Evolutionary conservation across 2,113 vertebrate genomes (phyloP).

Genomic region (Platysternon megacephalum): DNA sequence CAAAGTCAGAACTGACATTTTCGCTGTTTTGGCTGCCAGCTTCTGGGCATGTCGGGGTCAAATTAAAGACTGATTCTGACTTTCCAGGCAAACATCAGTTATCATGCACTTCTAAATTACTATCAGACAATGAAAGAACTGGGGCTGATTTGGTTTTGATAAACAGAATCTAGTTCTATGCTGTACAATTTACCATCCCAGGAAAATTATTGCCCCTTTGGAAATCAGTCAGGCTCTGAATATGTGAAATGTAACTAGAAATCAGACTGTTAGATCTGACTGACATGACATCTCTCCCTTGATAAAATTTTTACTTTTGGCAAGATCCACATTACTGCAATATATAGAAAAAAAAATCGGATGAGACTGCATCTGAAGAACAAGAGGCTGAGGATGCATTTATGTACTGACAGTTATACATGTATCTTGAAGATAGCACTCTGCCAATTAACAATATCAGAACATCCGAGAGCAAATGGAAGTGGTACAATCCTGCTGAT

Average conservation of each 20-base stretch:
- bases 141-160: background rate
- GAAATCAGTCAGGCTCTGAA: constrained; percentile 3
- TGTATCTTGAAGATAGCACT: background rate
- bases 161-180: constrained; percentile 24
- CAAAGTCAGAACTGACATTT: background rate
- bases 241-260: background rate
- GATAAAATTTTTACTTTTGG: constrained; percentile 8
- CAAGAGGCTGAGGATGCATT: background rate
- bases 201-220: background rate
- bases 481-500: background rate
- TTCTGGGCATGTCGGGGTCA: constrained; percentile 22
- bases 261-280: constrained; percentile 3
- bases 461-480: background rate
- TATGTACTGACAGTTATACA: background rate
- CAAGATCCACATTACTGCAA: background rate
- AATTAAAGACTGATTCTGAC: constrained; percentile 1
- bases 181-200: constrained; percentile 19
- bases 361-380: background rate
- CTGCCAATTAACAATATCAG: background rate
- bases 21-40: background rate
- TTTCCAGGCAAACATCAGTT: background rate
- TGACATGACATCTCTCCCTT: background rate
- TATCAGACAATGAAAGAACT: background rate
- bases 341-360: background rate
- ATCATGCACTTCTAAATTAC: constrained; percentile 9